phyloP scores from a whole-genome alignment of 2,113 vertebrate species.

The Pelecanoides urinatrix region DNA sequence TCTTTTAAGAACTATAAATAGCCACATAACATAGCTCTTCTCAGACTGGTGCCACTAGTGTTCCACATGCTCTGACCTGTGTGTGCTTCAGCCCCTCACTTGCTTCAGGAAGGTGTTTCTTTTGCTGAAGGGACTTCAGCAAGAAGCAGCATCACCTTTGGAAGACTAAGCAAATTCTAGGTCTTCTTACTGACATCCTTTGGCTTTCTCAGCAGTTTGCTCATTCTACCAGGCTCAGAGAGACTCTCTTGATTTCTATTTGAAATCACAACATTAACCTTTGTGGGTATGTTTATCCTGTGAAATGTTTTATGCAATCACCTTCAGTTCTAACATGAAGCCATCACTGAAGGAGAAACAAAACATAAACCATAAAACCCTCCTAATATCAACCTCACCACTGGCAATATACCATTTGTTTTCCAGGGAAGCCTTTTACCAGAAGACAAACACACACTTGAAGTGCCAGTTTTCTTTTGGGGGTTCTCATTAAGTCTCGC shows the following conservation, averaged over 20 bases:
- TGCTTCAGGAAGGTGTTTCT: neutral
- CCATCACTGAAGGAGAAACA: neutral
- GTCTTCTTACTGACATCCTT: neutral
- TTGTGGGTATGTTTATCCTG: neutral
- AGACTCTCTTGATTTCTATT: neutral
- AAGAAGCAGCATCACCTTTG: neutral
- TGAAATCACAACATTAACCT: neutral
- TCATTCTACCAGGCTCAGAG: neutral
- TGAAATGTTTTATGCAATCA: neutral
- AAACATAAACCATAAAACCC: neutral
- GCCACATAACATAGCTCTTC: neutral
- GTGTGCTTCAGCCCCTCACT: neutral
- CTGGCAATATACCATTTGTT: neutral
- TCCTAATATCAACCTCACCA: neutral
- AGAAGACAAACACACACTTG: neutral
- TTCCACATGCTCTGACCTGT: neutral
- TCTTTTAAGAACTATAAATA: neutral
- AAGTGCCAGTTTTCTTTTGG: neutral
- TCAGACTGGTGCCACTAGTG: neutral
- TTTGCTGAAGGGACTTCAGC: neutral
- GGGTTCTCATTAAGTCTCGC: neutral
- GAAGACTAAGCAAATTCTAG: neutral
- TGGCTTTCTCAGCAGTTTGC: neutral
- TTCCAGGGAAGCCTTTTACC: neutral
- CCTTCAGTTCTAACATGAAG: neutral